phyloP scores from a whole-genome alignment of 2,797 vertebrate genomes.

The Coracias cyanogaster region DNA sequence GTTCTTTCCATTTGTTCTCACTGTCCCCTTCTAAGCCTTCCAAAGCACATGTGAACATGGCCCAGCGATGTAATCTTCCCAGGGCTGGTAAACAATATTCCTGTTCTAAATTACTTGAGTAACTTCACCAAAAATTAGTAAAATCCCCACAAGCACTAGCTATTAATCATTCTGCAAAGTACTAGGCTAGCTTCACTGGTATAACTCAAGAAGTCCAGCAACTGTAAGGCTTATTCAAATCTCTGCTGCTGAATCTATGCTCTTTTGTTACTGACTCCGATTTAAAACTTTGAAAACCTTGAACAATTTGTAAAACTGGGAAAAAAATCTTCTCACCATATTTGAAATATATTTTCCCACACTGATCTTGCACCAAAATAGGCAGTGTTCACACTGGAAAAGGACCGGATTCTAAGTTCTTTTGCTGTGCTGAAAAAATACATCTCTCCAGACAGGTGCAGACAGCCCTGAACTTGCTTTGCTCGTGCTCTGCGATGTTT shows the following conservation, averaged over 20 bases:
- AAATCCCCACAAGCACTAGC: neutral
- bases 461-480: slow-evolving; percentile 33
- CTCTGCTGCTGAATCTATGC: neutral
- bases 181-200: neutral
- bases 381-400: neutral
- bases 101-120: neutral
- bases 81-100: neutral
- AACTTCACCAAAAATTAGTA: neutral
- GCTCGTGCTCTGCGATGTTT: neutral
- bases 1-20: neutral
- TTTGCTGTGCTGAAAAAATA: neutral
- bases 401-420: neutral
- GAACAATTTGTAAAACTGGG: neutral
- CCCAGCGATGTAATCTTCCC: neutral
- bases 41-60: neutral
- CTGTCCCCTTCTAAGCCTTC: neutral
- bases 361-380: neutral
- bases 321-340: neutral
- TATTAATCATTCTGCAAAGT: neutral
- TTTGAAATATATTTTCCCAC: neutral
- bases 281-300: neutral
- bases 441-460: neutral
- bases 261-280: neutral
- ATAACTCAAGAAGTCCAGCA: neutral
- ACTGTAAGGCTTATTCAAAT: neutral